Evolutionary conservation across 1,140 invertebrate genomes (phyloP), one percentile per base, ranked within the genome.

Genomic region (Macrosteles quadrilineatus): DNA sequence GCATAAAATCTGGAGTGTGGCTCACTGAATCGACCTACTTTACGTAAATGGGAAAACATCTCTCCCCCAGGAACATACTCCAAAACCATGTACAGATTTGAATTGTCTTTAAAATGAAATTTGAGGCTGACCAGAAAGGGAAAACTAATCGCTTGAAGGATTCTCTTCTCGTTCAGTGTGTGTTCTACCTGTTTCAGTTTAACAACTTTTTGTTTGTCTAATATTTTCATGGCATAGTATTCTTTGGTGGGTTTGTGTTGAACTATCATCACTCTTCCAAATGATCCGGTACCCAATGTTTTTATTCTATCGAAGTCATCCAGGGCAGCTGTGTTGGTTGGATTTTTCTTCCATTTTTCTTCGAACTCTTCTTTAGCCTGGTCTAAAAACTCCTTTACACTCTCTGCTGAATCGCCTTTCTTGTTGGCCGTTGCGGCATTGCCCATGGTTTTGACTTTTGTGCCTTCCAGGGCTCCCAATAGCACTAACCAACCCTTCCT

Each of bases 201-300:
- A 27, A 98, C 96, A 27, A 97, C 94, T 88, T 98, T 99, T 82
- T 98, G 97, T 86, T 99, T 99, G 82, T 99, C 96, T 77, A 99
- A 87, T 79, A 98, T 99, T 87, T 99, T 99, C 97, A 99, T 99
- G 73, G 97, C 97, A 84, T 95, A 98, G 83, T 94, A 98, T 81
- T 97, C 92, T 86, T 97, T 96, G 76, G 90, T 94, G 29, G 92
- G 90, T 85, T 99, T 99, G 83, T 99, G 95, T 85, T 99, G 96
- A 1, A 99, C 98, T 78, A 99, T 95, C 98, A 99, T 99, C 0
- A 99, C 98, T 68, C 98, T 87, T n/a, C 98, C 98, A 83, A 99
- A 99, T 0, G 97, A 99, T 19, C 98, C 98, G 4, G 98, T 99
- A 27, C 98, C 98, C 69, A 99, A 87, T 1, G 98, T 99, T 86